Evolutionary conservation across 2,797 vertebrate genomes (phyloP).

Genomic region (Merluccius polli): DNA sequence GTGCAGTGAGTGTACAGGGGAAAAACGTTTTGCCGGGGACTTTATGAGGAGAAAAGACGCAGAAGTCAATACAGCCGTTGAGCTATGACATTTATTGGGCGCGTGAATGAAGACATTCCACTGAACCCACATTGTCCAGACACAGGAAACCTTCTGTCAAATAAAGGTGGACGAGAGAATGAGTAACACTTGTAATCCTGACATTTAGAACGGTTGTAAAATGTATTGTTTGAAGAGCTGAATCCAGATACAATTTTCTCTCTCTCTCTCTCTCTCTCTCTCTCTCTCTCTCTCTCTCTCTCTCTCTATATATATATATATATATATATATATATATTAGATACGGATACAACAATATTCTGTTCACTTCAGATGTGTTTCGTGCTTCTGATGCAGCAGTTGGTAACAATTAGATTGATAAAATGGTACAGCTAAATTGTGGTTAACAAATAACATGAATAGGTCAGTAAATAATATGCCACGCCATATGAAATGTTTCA

Average conservation of each 20-base stretch:
- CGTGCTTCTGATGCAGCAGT: not conserved
- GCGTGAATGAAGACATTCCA: conserved; percentile 17
- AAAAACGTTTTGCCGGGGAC: not conserved
- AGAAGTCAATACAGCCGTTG: not conserved
- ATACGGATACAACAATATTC: too few relatives aligned
- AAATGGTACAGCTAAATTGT: not conserved
- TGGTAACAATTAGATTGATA: not conserved
- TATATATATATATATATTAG: too few relatives aligned
- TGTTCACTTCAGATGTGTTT: not conserved
- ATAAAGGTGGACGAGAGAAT: conserved; percentile 55
- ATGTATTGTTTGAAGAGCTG: not conserved
- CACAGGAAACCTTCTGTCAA: conserved; percentile 27
- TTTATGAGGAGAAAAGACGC: not conserved
- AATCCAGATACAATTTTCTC: not conserved
- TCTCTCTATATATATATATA: too few relatives aligned
- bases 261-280: too few relatives aligned
- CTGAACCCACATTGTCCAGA: conserved; percentile 24
- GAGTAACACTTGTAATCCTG: not conserved
- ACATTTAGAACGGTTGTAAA: conserved; percentile 1
- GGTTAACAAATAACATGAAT: not conserved
- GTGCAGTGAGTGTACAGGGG: not conserved
- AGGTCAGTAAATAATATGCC: not conserved
- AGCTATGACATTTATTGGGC: conserved; percentile 24
- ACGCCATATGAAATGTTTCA: not conserved
- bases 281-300: too few relatives aligned